Conservation (phyloP, 2,888 invertebrate genomes). For the Drosophila crucigera region DNA sequence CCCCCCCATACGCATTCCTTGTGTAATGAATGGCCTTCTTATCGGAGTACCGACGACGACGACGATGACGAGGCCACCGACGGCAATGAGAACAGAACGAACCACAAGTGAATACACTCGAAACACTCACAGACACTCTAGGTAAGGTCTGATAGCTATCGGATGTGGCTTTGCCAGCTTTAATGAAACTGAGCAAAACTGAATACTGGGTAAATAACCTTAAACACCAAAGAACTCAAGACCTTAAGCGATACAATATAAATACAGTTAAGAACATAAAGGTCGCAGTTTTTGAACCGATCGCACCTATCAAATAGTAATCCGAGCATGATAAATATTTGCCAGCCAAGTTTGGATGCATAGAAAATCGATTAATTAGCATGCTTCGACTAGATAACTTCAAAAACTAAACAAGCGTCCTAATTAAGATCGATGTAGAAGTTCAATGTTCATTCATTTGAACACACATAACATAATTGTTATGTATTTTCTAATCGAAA, state of each 20-base stretch:
- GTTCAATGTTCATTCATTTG: neutral
- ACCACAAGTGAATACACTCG: constrained; percentile 8
- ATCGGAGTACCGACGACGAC: constrained; percentile 17
- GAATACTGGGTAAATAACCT: neutral
- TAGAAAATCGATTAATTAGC: neutral
- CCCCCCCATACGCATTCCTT: constrained; percentile 42
- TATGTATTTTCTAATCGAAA: neutral
- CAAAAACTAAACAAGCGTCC: neutral
- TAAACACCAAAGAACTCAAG: neutral
- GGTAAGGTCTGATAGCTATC: constrained; percentile 12
- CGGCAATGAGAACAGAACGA: neutral
- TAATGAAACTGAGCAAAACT: constrained; percentile 9
- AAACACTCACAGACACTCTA: neutral
- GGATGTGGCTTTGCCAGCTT: constrained; percentile 10
- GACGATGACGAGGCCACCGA: neutral
- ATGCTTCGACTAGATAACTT: neutral
- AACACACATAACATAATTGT: neutral
- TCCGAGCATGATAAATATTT: neutral
- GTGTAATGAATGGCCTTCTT: constrained; percentile 53
- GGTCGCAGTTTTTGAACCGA: neutral
- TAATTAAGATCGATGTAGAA: neutral
- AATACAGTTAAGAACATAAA: neutral
- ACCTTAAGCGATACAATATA: neutral
- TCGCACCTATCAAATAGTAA: neutral
- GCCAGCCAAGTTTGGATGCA: constrained; percentile 1